These are phyloP conservation scores for Crocodylus rhombifer DNA, from an alignment of 2,797 vertebrate species.

Conservation along the genomic window DNA sequence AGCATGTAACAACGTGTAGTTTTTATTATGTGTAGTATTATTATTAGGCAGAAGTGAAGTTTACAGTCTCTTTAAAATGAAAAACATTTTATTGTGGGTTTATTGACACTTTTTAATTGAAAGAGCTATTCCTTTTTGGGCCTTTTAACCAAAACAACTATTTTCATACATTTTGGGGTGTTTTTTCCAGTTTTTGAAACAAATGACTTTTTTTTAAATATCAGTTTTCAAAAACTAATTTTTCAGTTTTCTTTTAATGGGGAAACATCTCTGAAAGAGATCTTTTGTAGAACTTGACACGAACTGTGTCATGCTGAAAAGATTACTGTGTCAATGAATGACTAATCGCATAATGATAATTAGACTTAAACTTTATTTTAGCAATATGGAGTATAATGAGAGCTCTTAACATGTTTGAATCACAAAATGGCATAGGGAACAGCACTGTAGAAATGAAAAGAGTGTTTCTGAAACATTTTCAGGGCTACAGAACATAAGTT, in stretches of 20 bases:
- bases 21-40: background rate
- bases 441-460: background rate
- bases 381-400: background rate
- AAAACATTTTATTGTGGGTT: background rate
- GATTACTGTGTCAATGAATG: background rate
- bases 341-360: background rate
- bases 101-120: background rate
- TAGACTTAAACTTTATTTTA: background rate
- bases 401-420: background rate
- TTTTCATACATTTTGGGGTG: background rate
- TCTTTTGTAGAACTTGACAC: background rate
- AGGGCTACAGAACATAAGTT: background rate
- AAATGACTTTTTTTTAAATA: background rate
- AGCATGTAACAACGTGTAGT: background rate
- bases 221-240: background rate
- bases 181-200: background rate
- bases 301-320: constrained; percentile 12
- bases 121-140: background rate
- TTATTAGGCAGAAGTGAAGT: background rate
- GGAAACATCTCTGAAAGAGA: too few relatives aligned
- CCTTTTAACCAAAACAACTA: background rate
- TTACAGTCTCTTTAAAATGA: background rate
- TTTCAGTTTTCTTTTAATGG: background rate
- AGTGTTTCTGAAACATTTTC: background rate
- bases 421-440: background rate